Conservation (phyloP, 2,888 invertebrate genomes). For the Brenthis daphne region DNA sequence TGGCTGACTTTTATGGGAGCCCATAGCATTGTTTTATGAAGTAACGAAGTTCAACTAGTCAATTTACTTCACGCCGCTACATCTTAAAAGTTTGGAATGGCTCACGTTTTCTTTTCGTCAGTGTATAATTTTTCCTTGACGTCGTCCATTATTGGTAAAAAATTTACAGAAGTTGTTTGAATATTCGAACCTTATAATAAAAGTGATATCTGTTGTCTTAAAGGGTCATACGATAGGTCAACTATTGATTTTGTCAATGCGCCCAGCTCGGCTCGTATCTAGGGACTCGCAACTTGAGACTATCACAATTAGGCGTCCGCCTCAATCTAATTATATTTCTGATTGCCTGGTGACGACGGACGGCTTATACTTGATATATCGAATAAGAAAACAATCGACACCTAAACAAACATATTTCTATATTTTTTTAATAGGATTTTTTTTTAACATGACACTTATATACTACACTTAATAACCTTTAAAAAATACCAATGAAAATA, state of each 20-base stretch:
- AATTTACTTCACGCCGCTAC: slow-evolving; percentile 20
- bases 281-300: slow-evolving; percentile 74
- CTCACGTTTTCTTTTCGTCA: not conserved
- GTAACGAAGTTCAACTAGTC: slow-evolving; percentile 37
- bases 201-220: slow-evolving; percentile 50
- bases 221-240: slow-evolving; percentile 59
- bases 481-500: not conserved
- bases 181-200: not conserved
- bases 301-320: slow-evolving; percentile 73
- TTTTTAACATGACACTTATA: no score
- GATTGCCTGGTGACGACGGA: slow-evolving; percentile 59
- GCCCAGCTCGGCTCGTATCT: slow-evolving; percentile 53
- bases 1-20: slow-evolving; percentile 62
- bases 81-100: not conserved
- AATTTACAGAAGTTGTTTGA: not conserved
- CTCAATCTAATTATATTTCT: slow-evolving; percentile 80
- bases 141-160: no score
- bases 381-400: slow-evolving; percentile 25
- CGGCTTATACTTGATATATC: slow-evolving; percentile 31
- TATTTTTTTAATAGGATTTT: not conserved
- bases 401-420: not conserved
- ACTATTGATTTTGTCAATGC: slow-evolving; percentile 69
- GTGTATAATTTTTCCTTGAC: not conserved
- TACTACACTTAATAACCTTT: not conserved
- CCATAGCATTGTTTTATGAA: slow-evolving; percentile 54